Conservation (phyloP, 2,888 invertebrate species). For the Thereva unica region DNA sequence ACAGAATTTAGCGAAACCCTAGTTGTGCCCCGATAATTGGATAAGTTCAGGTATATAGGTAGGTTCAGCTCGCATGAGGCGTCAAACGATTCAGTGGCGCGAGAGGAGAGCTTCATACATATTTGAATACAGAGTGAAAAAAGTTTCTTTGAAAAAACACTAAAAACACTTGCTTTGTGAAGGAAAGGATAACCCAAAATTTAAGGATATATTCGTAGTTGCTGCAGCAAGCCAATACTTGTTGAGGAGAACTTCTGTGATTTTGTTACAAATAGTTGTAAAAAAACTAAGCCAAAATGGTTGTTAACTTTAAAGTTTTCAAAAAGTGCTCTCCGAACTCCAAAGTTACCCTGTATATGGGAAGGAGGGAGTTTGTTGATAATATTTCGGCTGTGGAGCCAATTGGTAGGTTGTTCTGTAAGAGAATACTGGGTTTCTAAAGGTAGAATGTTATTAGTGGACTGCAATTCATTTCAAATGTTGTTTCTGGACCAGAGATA, state of each 20-base stretch:
- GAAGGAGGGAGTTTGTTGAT: constrained; percentile 86
- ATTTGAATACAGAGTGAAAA: too few relatives aligned
- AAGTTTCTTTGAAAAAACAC: too few relatives aligned
- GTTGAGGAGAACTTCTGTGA: too few relatives aligned
- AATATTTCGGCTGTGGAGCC: constrained; percentile 85
- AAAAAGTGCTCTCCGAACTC: constrained; percentile 89
- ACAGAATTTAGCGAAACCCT: constrained; percentile 13
- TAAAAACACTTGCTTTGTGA: too few relatives aligned
- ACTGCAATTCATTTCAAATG: not conserved
- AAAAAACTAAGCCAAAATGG: constrained; percentile 63
- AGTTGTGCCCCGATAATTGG: constrained; percentile 24
- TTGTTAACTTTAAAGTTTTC: constrained; percentile 87
- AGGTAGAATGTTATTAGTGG: not conserved
- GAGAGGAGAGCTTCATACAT: not conserved
- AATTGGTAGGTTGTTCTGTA: constrained; percentile 65
- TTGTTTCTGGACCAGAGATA: too few relatives aligned
- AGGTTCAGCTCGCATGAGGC: not conserved
- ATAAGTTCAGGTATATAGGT: constrained; percentile 21
- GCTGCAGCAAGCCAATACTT: too few relatives aligned
- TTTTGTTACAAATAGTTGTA: not conserved
- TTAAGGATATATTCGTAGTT: too few relatives aligned
- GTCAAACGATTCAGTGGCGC: constrained; percentile 23
- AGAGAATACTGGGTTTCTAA: not conserved
- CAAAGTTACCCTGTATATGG: constrained; percentile 82
- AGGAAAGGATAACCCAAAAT: too few relatives aligned